These are phyloP conservation scores for Hippolais icterina DNA, from an alignment of 2,113 vertebrate genomes.

Conservation along the genomic window DNA sequence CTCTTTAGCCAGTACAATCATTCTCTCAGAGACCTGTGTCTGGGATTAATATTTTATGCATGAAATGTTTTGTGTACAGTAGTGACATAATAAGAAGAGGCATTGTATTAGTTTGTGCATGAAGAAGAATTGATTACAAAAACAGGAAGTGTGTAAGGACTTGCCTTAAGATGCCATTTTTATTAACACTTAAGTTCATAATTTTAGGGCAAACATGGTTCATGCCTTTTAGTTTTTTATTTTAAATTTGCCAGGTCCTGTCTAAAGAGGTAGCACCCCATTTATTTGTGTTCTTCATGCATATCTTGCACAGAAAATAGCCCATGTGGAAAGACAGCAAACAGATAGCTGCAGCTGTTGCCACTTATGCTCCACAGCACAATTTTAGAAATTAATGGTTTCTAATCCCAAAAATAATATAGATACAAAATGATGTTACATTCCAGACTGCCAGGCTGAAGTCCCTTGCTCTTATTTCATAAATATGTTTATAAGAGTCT, in stretches of 20 bases:
- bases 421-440: slow-evolving; percentile 24
- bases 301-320: slow-evolving; percentile 54
- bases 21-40: slow-evolving; percentile 20
- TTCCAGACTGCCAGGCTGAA: slow-evolving; percentile 31
- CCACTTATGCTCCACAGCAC: slow-evolving; percentile 71
- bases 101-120: slow-evolving; percentile 48
- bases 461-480: slow-evolving; percentile 51
- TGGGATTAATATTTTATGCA: slow-evolving; percentile 67
- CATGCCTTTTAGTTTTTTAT: slow-evolving; percentile 13
- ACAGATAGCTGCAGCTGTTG: slow-evolving; percentile 68
- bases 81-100: slow-evolving; percentile 72
- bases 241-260: background rate
- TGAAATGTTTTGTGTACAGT: slow-evolving; percentile 64
- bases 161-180: slow-evolving; percentile 53
- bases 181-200: slow-evolving; percentile 31
- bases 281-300: slow-evolving; percentile 27
- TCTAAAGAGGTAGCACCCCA: background rate
- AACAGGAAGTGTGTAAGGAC: slow-evolving; percentile 11
- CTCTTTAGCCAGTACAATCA: slow-evolving; percentile 12
- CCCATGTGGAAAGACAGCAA: slow-evolving; percentile 68
- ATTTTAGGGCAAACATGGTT: slow-evolving; percentile 24
- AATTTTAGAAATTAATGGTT: slow-evolving; percentile 71
- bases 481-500: slow-evolving; percentile 52
- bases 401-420: slow-evolving; percentile 70
- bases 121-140: slow-evolving; percentile 30